Evolutionary conservation across 1,140 invertebrate genomes (phyloP).

Genomic region (Bilobella aurantiaca): DNA sequence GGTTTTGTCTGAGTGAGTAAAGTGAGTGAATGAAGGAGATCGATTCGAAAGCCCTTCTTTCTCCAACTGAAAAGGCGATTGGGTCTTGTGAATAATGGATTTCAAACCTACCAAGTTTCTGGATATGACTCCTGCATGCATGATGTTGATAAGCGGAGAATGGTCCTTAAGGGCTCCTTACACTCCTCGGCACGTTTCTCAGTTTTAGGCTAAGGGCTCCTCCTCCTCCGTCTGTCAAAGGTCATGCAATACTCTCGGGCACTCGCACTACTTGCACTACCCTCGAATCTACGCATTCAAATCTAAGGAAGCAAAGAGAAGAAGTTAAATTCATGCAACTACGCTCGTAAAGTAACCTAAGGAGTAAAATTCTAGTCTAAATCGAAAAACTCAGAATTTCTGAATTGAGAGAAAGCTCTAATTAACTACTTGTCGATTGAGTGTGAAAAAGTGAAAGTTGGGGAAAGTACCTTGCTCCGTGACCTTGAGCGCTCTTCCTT

Average conservation of each 20-base stretch:
- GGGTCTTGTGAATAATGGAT: not conserved
- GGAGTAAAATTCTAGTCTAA: too few relatives aligned
- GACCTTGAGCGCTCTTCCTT: slow-evolving; percentile 66
- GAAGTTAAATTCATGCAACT: not conserved
- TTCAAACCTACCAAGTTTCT: slow-evolving; percentile 21
- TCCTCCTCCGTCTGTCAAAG: not conserved
- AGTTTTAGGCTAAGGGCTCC: not conserved
- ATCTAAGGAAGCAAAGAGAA: slow-evolving; percentile 18
- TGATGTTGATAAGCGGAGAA: too few relatives aligned
- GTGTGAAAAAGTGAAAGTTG: too few relatives aligned
- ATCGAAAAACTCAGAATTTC: too few relatives aligned
- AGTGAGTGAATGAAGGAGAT: too few relatives aligned
- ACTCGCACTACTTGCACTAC: not conserved
- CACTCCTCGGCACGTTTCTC: not conserved
- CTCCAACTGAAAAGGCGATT: not conserved
- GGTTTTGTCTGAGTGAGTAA: too few relatives aligned
- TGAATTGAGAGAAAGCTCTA: not conserved
- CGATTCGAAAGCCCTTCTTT: too few relatives aligned
- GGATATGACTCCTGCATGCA: slow-evolving; percentile 26
- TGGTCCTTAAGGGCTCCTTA: too few relatives aligned
- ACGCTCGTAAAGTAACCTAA: too few relatives aligned
- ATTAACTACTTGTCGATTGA: not conserved
- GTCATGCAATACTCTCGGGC: slow-evolving; percentile 4
- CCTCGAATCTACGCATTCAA: slow-evolving; percentile 6
- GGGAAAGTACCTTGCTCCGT: slow-evolving; percentile 60